These are phyloP conservation scores for Eupithecia exiguata DNA, from an alignment of 2,888 invertebrate species.

Conservation along the genomic window DNA sequence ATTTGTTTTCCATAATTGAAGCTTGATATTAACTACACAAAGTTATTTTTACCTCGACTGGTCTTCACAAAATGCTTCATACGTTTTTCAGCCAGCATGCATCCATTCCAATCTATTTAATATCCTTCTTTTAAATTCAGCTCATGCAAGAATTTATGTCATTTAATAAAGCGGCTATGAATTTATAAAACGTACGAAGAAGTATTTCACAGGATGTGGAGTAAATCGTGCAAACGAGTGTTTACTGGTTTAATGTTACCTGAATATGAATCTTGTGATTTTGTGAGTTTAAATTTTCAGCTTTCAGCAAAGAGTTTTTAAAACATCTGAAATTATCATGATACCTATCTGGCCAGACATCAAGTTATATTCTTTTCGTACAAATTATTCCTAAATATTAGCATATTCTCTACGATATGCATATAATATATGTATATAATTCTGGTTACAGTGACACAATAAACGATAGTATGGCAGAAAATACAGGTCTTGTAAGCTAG, in stretches of 20 bases:
- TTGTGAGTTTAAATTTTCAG: neutral
- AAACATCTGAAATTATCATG: neutral
- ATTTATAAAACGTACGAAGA: slow-evolving; percentile 49
- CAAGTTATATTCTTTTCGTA: neutral
- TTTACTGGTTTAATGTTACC: slow-evolving; percentile 23
- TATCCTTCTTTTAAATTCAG: slow-evolving; percentile 49
- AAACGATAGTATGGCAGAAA: too few relatives aligned
- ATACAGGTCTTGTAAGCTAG: too few relatives aligned
- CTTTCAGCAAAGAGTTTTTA: neutral
- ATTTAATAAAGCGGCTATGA: slow-evolving; percentile 61
- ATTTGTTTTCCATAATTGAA: neutral
- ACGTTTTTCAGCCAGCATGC: neutral
- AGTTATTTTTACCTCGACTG: neutral
- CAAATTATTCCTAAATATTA: too few relatives aligned
- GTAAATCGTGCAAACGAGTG: slow-evolving; percentile 30
- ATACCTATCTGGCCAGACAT: too few relatives aligned
- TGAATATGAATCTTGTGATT: neutral
- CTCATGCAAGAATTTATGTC: slow-evolving; percentile 62
- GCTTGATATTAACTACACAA: neutral
- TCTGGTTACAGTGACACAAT: too few relatives aligned
- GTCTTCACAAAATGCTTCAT: neutral
- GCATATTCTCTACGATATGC: too few relatives aligned
- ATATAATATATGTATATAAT: too few relatives aligned
- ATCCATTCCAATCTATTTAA: slow-evolving; percentile 14
- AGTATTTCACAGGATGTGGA: slow-evolving; percentile 32